Percentiles rank a stretch among this genome's conserved stretches.
phyloP scores from a whole-genome alignment of 92 coral and sea anemone genomes.

The Siderastrea radians region DNA sequence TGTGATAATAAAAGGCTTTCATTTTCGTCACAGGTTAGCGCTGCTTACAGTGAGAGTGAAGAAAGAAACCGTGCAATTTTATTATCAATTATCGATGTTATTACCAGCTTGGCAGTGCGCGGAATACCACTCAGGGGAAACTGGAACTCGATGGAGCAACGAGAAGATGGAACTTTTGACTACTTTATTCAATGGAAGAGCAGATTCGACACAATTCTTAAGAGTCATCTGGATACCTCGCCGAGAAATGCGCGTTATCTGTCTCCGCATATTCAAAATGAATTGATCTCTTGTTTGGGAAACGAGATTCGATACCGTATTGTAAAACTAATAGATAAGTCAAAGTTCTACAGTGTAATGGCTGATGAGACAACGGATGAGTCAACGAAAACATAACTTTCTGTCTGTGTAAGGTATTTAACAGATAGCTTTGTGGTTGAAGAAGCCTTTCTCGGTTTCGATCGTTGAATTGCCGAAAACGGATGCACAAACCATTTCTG shows the following conservation, averaged over 20 bases:
- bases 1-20: too few relatives aligned
- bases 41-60: too few relatives aligned
- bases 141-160: too few relatives aligned
- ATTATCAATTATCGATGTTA: constrained; percentile 55
- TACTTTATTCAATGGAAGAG: too few relatives aligned
- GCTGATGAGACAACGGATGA: constrained; percentile 61
- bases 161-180: too few relatives aligned
- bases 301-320: constrained; percentile 46
- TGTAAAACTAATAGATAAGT: constrained; percentile 36
- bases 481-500: constrained; percentile 47
- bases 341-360: constrained; percentile 51
- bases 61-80: constrained; percentile 42
- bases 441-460: constrained; percentile 55
- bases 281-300: constrained; percentile 46
- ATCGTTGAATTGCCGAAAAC: constrained; percentile 53
- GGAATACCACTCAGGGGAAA: too few relatives aligned
- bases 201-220: too few relatives aligned
- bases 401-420: constrained; percentile 60
- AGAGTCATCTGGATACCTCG: constrained; percentile 56
- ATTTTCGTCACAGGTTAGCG: too few relatives aligned
- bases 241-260: constrained; percentile 58
- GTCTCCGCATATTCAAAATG: constrained; percentile 53
- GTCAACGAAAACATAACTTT: constrained; percentile 48
- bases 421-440: constrained; percentile 49
- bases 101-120: too few relatives aligned